Conservation (phyloP, 2,113 vertebrate species). For the Hydrochoerus hydrochaeris region DNA sequence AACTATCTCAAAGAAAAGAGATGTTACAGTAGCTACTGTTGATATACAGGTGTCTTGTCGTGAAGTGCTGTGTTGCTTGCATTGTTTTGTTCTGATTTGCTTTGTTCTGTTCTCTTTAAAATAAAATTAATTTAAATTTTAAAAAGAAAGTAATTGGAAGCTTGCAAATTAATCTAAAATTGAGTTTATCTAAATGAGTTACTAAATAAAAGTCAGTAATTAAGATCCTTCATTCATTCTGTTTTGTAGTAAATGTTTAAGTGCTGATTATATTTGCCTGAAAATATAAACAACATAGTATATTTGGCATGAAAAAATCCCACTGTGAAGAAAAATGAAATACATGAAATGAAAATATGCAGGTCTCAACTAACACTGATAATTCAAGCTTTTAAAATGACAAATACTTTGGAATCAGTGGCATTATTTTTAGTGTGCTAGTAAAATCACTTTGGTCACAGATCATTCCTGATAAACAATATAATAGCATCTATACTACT, state of each 20-base stretch:
- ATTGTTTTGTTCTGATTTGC: too few relatives aligned
- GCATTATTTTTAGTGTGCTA: neutral
- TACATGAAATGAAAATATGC: conserved; percentile 11
- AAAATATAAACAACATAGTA: neutral
- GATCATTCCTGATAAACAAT: neutral
- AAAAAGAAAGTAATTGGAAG: too few relatives aligned
- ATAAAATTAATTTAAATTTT: too few relatives aligned
- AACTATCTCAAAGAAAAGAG: too few relatives aligned
- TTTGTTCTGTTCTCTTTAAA: too few relatives aligned
- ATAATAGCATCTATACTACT: neutral
- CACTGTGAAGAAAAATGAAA: neutral
- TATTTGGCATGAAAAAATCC: conserved; percentile 35
- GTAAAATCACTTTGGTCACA: conserved; percentile 14
- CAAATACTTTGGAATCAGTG: neutral
- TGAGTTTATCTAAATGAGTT: neutral
- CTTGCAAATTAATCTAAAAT: neutral
- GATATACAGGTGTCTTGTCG: too few relatives aligned
- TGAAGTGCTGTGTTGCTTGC: too few relatives aligned
- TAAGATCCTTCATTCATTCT: neutral
- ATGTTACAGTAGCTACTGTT: too few relatives aligned
- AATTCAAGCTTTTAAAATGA: conserved; percentile 18
- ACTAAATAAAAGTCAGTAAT: neutral
- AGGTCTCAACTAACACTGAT: neutral
- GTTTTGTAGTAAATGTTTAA: neutral
- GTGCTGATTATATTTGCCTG: neutral